Percentiles rank a stretch among this genome's conserved stretches.
Evolutionary conservation across 2,888 invertebrate species (phyloP).

Genomic region (Nymphalis polychloros): DNA sequence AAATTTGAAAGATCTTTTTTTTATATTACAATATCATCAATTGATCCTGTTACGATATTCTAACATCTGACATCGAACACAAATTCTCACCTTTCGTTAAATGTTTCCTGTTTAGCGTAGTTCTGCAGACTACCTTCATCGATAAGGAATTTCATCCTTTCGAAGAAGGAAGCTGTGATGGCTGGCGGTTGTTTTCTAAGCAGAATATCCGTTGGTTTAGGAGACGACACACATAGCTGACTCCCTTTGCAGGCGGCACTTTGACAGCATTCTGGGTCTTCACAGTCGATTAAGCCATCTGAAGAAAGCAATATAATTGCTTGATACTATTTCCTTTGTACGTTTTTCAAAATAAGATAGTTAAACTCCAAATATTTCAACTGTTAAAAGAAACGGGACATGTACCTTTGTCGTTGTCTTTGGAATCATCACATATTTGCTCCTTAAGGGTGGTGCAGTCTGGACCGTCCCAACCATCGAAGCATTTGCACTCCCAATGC

Average conservation of each 20-base stretch:
- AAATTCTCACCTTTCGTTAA: slow-evolving; percentile 95
- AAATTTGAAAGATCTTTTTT: too few relatives aligned
- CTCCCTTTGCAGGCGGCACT: slow-evolving; percentile 91
- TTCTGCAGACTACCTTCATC: slow-evolving; percentile 99
- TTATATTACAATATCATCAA: slow-evolving; percentile 22
- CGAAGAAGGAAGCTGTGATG: slow-evolving; percentile 98
- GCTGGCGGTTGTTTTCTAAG: slow-evolving; percentile 97
- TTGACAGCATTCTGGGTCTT: slow-evolving; percentile 98
- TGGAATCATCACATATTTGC: slow-evolving; percentile 94
- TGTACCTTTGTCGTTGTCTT: slow-evolving; percentile 98
- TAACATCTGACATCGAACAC: slow-evolving; percentile 67
- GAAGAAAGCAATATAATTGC: slow-evolving; percentile 8
- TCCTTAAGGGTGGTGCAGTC: slow-evolving; percentile 97
- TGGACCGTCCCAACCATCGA: slow-evolving; percentile 96
- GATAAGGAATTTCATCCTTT: slow-evolving; percentile 98
- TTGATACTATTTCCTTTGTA: background rate
- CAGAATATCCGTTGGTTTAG: slow-evolving; percentile 97
- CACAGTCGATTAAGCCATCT: slow-evolving; percentile 99
- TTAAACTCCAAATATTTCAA: background rate
- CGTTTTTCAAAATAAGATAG: too few relatives aligned
- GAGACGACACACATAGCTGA: slow-evolving; percentile 95
- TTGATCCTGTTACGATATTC: slow-evolving; percentile 30
- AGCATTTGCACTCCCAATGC: slow-evolving; percentile 97
- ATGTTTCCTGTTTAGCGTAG: slow-evolving; percentile 96
- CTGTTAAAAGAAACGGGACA: background rate